Evolutionary conservation across 2,888 invertebrate species (phyloP), one percentile per base, ranked within the genome.

Genomic region (Polyommatus iphigenia): DNA sequence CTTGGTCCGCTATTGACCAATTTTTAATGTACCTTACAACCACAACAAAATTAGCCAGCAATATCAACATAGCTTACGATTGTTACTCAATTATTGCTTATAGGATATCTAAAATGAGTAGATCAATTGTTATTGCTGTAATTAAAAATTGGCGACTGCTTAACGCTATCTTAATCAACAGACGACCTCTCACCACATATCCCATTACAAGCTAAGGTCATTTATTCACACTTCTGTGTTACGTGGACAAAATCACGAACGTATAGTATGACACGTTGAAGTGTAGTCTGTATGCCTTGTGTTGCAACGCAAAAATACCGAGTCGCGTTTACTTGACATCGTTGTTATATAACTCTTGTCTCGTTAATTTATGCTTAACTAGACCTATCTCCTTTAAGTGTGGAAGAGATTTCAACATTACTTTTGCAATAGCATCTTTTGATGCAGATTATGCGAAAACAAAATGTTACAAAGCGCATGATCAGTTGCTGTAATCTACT

Each of bases 261-360:
- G 13, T n/a, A 46, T 46, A 20, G 72, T 41, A 13, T 41, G 20
- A 73, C 15, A 67, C 29, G 67, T 15, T 73, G 75, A 75, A 54
- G 54, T 75, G 75, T 54, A 8, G 15, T 15, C 24, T 24, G 20
- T 46, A 7, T 29, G 29, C 5, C 29, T 75, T 75, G 75, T 75
- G 75, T 75, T 75, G 75, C 75, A 75, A 75, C 29, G 75, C 29
- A 50, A 75, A 75, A 75, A 75, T 54, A 54, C 50, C 75, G 24
- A 46, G 75, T 20, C 46, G 24, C 50, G 75, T 75, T 75, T 75
- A 29, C 75, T 54, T 75, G 50, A 75, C 75, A 75, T 75, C 29
- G 29, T 50, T 75, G 24, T 75, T 75, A 75, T 75, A 75, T 75
- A 75, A 75, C 75, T 50, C 75, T 75, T 75, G 75, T 75, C 50